Conservation (phyloP, 2,888 invertebrate species). For the Fissipunctia ypsillon region DNA sequence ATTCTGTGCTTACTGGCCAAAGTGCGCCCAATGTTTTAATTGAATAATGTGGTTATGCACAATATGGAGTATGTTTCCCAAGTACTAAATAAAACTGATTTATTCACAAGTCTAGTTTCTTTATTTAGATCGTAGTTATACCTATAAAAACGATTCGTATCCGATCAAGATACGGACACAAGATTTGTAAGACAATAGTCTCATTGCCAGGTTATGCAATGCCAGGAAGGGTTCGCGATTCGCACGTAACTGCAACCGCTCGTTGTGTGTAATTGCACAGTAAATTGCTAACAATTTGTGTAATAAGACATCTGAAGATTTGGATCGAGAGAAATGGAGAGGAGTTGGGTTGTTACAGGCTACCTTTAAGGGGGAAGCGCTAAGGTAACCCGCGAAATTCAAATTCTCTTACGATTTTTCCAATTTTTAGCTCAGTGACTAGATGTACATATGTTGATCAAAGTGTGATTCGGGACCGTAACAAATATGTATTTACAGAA, state of each 20-base stretch:
- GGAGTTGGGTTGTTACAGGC: background rate
- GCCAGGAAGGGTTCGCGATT: constrained; percentile 56
- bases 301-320: constrained; percentile 50
- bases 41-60: background rate
- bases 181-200: constrained; percentile 55
- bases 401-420: too few species aligned
- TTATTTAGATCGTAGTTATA: constrained; percentile 19
- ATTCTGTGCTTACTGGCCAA: background rate
- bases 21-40: background rate
- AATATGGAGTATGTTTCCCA: background rate
- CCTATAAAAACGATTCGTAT: constrained; percentile 29
- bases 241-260: constrained; percentile 58
- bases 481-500: too few species aligned
- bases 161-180: constrained; percentile 35
- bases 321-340: constrained; percentile 40
- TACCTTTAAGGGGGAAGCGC: too few species aligned
- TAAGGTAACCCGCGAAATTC: too few species aligned
- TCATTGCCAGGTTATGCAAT: constrained; percentile 31
- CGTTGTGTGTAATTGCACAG: constrained; percentile 56
- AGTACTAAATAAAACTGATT: background rate
- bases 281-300: constrained; percentile 60
- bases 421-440: too few species aligned
- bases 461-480: too few species aligned
- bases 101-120: constrained; percentile 20
- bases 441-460: too few species aligned